phyloP scores from a whole-genome alignment of 2,888 invertebrate genomes.

The Eilema sororculum region DNA sequence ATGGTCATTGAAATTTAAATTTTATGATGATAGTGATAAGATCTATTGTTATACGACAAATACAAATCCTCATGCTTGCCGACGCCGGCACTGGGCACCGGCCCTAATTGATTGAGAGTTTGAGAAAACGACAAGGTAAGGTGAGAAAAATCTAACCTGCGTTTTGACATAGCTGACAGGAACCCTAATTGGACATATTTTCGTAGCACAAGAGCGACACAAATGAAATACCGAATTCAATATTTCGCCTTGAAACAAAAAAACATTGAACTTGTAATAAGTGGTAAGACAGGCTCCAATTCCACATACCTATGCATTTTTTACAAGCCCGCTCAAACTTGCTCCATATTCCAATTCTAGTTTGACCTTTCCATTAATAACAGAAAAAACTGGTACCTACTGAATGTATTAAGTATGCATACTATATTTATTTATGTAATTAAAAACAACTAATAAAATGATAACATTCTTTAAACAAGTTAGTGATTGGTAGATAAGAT shows the following conservation, averaged over 20 bases:
- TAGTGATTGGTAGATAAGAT: neutral
- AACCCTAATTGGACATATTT: slow-evolving; percentile 15
- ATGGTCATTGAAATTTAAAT: too few relatives aligned
- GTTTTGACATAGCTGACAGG: too few relatives aligned
- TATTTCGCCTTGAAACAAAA: slow-evolving; percentile 39
- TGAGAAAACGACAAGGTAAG: too few relatives aligned
- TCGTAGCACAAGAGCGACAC: slow-evolving; percentile 24
- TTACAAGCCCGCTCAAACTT: slow-evolving; percentile 43
- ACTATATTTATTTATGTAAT: slow-evolving; percentile 3
- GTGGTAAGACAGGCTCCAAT: slow-evolving; percentile 48
- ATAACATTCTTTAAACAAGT: neutral
- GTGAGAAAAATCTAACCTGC: too few relatives aligned
- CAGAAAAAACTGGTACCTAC: slow-evolving; percentile 44
- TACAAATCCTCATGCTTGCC: too few relatives aligned
- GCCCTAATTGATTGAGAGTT: too few relatives aligned
- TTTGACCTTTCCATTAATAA: slow-evolving; percentile 55
- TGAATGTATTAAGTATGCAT: slow-evolving; percentile 17
- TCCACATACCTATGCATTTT: slow-evolving; percentile 44
- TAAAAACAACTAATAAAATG: neutral
- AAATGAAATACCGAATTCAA: slow-evolving; percentile 12
- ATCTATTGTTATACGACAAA: too few relatives aligned
- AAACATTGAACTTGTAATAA: slow-evolving; percentile 43
- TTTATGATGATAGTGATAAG: too few relatives aligned
- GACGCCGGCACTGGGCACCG: too few relatives aligned
- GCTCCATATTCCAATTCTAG: slow-evolving; percentile 60